Percentiles rank a stretch among this genome's conserved stretches.
phyloP scores from a whole-genome alignment of 2,888 invertebrate species.

The Rhagophthalmus giganteus region DNA sequence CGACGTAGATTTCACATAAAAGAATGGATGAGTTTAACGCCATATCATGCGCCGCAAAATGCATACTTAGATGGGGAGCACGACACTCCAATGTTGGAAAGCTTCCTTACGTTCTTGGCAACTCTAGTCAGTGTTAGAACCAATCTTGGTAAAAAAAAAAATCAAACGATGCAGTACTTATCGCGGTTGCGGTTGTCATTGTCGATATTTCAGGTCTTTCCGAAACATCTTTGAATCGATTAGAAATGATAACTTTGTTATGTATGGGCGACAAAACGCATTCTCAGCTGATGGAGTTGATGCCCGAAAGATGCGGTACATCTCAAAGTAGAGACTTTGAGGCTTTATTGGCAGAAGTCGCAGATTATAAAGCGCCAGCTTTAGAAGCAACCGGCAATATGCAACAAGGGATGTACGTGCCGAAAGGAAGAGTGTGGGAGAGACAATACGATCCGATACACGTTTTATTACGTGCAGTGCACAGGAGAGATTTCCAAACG shows the following conservation, averaged over 20 bases:
- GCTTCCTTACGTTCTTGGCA: constrained; percentile 87
- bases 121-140: constrained; percentile 86
- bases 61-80: constrained; percentile 72
- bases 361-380: constrained; percentile 74
- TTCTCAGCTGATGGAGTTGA: constrained; percentile 90
- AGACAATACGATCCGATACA: constrained; percentile 92
- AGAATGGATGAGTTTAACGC: constrained; percentile 81
- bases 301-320: constrained; percentile 96
- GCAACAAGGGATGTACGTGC: constrained; percentile 85
- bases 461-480: constrained; percentile 86
- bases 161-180: too few relatives aligned
- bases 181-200: background rate
- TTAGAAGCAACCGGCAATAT: constrained; percentile 75
- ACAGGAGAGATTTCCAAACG: constrained; percentile 89
- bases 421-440: constrained; percentile 88
- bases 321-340: constrained; percentile 88
- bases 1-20: constrained; percentile 83
- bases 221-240: constrained; percentile 66
- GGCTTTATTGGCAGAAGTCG: constrained; percentile 73
- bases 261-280: constrained; percentile 96
- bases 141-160: constrained; percentile 71
- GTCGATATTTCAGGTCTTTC: constrained; percentile 59
- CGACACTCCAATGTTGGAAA: constrained; percentile 89
- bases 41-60: constrained; percentile 66
- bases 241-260: constrained; percentile 91